A percentile compares a stretch with the other conserved stretches of the same genome.
Conservation (phyloP, 2,113 vertebrate species). For the Melanocharis versteri region DNA sequence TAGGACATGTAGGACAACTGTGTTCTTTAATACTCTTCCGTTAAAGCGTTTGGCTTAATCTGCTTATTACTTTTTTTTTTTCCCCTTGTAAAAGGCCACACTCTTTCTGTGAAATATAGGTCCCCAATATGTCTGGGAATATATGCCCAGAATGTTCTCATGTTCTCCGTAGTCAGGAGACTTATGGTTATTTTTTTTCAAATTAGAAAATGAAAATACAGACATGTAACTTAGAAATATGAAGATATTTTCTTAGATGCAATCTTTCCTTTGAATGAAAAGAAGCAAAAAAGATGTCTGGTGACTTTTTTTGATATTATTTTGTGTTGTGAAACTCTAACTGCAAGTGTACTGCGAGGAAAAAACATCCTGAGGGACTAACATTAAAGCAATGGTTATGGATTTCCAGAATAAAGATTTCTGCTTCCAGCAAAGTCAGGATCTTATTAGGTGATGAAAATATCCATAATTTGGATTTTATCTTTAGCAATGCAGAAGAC, state of each 20-base stretch:
- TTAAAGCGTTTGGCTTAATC: background rate
- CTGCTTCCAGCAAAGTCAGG: slow-evolving; percentile 17
- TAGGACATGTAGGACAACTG: background rate
- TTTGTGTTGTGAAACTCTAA: background rate
- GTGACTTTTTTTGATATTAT: background rate
- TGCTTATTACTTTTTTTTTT: background rate
- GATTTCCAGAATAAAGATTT: slow-evolving; percentile 18
- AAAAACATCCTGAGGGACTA: slow-evolving; percentile 10
- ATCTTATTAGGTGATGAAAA: background rate
- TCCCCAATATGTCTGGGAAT: background rate
- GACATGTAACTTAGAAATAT: background rate
- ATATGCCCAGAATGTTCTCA: background rate
- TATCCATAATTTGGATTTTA: slow-evolving; percentile 11
- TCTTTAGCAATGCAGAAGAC: background rate
- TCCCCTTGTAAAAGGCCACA: background rate
- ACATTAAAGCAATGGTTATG: background rate
- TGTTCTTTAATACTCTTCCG: background rate
- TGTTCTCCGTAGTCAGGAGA: background rate
- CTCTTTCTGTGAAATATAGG: background rate
- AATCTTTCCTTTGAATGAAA: background rate
- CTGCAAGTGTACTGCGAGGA: background rate
- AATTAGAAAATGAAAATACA: background rate
- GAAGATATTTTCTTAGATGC: background rate
- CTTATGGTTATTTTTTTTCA: background rate
- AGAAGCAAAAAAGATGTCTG: background rate